Percentiles rank a stretch among this genome's conserved stretches.
Conservation (phyloP, 2,888 invertebrate genomes). For the Brenthis ino region DNA sequence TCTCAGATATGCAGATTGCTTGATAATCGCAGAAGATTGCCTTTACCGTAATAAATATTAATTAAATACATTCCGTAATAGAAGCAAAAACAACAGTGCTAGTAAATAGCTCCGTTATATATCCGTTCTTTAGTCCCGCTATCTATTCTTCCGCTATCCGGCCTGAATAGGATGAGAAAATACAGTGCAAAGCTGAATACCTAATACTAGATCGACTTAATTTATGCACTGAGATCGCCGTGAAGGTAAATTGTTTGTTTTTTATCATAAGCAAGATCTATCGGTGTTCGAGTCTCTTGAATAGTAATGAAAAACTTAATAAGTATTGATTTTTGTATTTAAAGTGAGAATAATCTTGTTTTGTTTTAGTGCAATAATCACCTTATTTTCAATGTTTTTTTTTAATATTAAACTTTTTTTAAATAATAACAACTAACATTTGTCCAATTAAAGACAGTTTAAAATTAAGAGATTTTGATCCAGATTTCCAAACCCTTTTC, state of each 20-base stretch:
- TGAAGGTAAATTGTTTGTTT: slow-evolving; percentile 17
- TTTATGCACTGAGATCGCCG: slow-evolving; percentile 22
- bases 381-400: too few species aligned
- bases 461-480: too few species aligned
- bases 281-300: neutral
- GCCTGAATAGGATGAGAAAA: slow-evolving; percentile 35
- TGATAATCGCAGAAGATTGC: too few species aligned
- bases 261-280: neutral
- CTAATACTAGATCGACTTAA: slow-evolving; percentile 17
- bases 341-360: neutral
- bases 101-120: neutral
- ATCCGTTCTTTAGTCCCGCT: neutral
- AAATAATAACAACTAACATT: too few species aligned
- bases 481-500: too few species aligned
- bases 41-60: too few species aligned
- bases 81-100: too few species aligned
- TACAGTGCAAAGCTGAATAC: slow-evolving; percentile 19
- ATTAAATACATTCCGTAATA: too few species aligned
- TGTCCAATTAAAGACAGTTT: too few species aligned
- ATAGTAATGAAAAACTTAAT: neutral
- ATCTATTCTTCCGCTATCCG: slow-evolving; percentile 1
- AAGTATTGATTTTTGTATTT: neutral
- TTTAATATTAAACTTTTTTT: too few species aligned
- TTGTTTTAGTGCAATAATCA: too few species aligned
- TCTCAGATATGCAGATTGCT: too few species aligned